Base-by-base conservation (phyloP, 64 coral and sea anemone genomes). In the Dendrophyllia cribrosa region DNA sequence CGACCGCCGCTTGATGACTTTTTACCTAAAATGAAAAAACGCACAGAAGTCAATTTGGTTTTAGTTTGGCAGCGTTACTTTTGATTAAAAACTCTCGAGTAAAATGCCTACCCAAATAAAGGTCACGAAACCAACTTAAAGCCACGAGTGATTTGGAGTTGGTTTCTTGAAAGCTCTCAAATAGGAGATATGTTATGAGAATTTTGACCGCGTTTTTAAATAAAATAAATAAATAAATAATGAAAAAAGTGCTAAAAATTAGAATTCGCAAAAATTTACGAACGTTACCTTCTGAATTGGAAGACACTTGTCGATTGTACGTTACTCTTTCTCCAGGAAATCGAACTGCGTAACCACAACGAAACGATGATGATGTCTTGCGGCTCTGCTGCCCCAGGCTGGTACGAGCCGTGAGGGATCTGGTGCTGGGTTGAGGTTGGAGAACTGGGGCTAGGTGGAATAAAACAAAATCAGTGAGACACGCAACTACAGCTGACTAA, bases 271-370 rank as follows among this genome's bases (percentile, higher is more conserved):
- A 34, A 56, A 56, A 5, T 56, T 9, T 56, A 1, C 6, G 7
- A 72, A 34, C 3, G 75, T 53, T 87, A 95, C 93, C 93, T 78
- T 95, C 93, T 22, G 92, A 59, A 66, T 26, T 88, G 20, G 91
- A 56, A 21, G 88, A 72, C 20, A 89, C 86, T 12, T 77, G 46
- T 58, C 88, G 85, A 62, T 97, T 97, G 67, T 97, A 97, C 23
- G 90, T 91, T 24, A 93, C 83, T 34, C 87, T 97, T 59, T 97
- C 95, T 12, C 95, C 92, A 43, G 79, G 26, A 58, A 91, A 49
- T 61, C 88, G 89, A 85, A 97, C 94, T 5, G 85, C 73, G 51
- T 97, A 97, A 51, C 93, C 86, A 61, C 95, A 97, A 34, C 95
- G 88, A 70, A 94, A 97, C 44, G 82, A 55, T 9, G 88, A 79